Evolutionary conservation across 2,797 vertebrate species (phyloP), one percentile per base, ranked within the genome.

Genomic region (Schizopygopsis pylzovi): DNA sequence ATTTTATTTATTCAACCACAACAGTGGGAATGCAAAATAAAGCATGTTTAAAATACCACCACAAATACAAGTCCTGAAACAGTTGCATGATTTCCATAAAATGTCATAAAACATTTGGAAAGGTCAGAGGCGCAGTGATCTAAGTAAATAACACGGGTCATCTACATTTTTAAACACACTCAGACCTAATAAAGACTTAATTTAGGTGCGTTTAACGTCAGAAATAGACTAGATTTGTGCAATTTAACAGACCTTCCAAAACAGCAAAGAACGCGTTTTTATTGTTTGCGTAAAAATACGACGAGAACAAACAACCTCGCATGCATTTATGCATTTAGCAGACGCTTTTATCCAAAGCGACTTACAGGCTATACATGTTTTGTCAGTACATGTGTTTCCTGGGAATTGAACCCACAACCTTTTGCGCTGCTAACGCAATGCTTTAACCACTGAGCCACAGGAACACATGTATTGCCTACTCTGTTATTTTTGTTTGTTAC

Each of bases 21-120:
- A 5, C 9, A 0, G 16, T 4, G 37, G 18, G 11, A 45, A 45
- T 15, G 12, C 6, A 16, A 11, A 47, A 49, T 28, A 67, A 20
- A 16, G 3, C 18, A 15, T 73, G 6, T 56, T 39, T 39, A 59
- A 12, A 76, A 54, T 2, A 2, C n/a, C 8, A 81, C 47, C 33
- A 20, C 12, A 22, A 54, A 39, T 25, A 11, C 13, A 70, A 49
- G 80, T 77, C 63, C 75, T 67, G 49, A 43, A 84, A 85, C 54
- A 54, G 65, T 54, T 78, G 80, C 85, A 77, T 82, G 72, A 80
- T 85, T 76, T 87, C 37, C 83, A 85, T 67, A 83, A 67, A 80
- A 72, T 77, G n/a, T n/a, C n/a, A 54, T 68, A 79, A 85, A 61
- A 78, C 79, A 71, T 86, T 79, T 88, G 81, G 88, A 90, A 84